Evolutionary conservation across 2,113 vertebrate genomes (phyloP).

Genomic region (cattle (Bos taurus)): ARS-UCD2.0 NC_037330.1:92808001-92808500

Average conservation of each 20-base stretch:
- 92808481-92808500: not conserved
- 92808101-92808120: not conserved
- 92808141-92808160: conserved; percentile 3
- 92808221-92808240: not conserved
- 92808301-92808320: not conserved
- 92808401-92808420: not conserved
- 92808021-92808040: not conserved
- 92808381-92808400: not conserved
- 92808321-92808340: not conserved
- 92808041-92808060: not conserved
- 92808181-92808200: not conserved
- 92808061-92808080: conserved; percentile 29
- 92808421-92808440: not conserved
- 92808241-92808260: not conserved
- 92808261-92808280: not conserved
- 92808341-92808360: not conserved
- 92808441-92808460: not conserved
- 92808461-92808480: not conserved
- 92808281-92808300: not conserved
- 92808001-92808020: not conserved
- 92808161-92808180: conserved; percentile 3
- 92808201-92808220: not conserved
- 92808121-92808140: conserved; percentile 28
- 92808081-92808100: conserved; percentile 13
- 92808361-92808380: not conserved